Percentiles rank a stretch among this genome's conserved stretches.
Conservation (phyloP, 2,797 vertebrate species). For the Amphiprion clarkii region DNA sequence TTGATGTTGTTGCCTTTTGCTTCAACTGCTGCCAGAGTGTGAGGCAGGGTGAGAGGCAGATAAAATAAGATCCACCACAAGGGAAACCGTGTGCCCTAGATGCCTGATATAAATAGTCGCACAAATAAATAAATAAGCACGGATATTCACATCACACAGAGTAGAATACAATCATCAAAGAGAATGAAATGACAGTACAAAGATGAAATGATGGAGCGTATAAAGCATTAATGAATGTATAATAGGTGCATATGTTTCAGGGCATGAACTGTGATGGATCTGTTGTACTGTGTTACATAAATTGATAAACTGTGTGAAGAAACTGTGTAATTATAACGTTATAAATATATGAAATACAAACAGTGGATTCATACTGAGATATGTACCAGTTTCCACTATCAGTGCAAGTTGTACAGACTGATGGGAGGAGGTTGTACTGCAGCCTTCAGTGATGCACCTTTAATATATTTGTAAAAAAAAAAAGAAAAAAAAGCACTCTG, state of each 20-base stretch:
- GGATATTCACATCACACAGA: not conserved
- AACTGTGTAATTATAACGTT: too few relatives aligned
- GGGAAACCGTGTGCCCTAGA: constrained; percentile 41
- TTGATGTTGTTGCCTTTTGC: constrained; percentile 6
- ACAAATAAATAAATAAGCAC: constrained; percentile 18
- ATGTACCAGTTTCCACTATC: too few relatives aligned
- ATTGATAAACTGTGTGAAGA: not conserved
- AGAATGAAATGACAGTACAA: not conserved
- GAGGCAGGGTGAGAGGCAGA: constrained; percentile 20
- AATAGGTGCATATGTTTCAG: not conserved
- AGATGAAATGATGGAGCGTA: not conserved
- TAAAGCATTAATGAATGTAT: not conserved
- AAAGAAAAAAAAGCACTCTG: too few relatives aligned
- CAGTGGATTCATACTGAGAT: not conserved
- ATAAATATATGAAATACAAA: not conserved
- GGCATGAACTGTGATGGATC: not conserved
- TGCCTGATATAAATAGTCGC: constrained; percentile 41
- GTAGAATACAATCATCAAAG: not conserved
- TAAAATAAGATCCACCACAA: constrained; percentile 35
- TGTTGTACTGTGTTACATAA: not conserved
- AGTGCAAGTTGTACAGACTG: not conserved
- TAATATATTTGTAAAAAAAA: too few relatives aligned
- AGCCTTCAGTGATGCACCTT: not conserved
- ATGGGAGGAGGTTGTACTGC: not conserved
- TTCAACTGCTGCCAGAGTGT: constrained; percentile 22